Evolutionary conservation across 1,140 invertebrate genomes (phyloP), one percentile per base, ranked within the genome.

Genomic region (Homalodisca vitripennis): DNA sequence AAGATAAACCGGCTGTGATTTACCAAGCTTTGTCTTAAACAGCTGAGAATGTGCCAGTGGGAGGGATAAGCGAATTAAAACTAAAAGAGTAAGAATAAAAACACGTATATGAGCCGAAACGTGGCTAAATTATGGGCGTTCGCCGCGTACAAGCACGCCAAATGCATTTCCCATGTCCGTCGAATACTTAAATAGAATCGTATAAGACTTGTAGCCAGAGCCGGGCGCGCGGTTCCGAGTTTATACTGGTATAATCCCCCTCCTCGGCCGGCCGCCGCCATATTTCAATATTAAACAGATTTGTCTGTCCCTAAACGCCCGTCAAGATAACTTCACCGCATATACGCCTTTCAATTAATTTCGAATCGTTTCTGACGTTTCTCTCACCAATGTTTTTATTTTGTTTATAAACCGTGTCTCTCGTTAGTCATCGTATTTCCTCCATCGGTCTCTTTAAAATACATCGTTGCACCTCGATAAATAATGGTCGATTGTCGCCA

Each of bases 171-270:
- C 48, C 48, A 22, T 51, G 48, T 51, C 48, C 6, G 3, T 14
- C n/a, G n/a, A 51, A 51, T 51, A 51, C 48, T 51, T 51, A 20
- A 51, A 51, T 51, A 51, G 48, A 51, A 51, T 51, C 48, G 48
- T 20, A 51, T 51, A 12, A 20, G 48, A 51, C 6, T 14, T 20
- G 34, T 17, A 41, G 48, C 48, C 48, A n/a, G 48, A 3, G 3
- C n/a, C n/a, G 48, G 48, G 17, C 48, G 48, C 22, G 14, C 22
- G 3, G 48, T 51, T 20, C 14, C 22, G 48, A n/a, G 48, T 51
- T 51, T 51, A 51, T 3, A 3, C 14, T 20, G 48, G 48, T n/a
- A n/a, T n/a, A n/a, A n/a, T 10, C 22, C 6, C 6, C 48, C 48
- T 51, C 48, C 48, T n/a, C 17, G 14, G n/a, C 48, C 14, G n/a